Evolutionary conservation across 2,888 invertebrate species (phyloP), one percentile per base, ranked within the genome.

Genomic region (Disparrhopalites patrizii): DNA sequence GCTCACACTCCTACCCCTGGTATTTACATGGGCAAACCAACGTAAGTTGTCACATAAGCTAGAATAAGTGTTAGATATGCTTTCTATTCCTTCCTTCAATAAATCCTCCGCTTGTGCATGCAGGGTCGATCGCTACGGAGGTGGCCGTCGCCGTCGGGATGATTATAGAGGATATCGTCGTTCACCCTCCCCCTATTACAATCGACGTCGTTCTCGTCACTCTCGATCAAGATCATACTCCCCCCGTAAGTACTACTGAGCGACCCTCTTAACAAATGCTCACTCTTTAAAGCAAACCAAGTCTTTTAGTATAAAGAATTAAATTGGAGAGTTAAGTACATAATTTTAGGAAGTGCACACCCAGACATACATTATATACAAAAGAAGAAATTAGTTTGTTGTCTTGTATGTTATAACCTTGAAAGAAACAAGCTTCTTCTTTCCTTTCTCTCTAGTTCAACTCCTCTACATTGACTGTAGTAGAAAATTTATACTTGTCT

Each of bases 1-100:
- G 93, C 97, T 10, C 97, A 97, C 79, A 95, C 96, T 0, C 97
- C 97, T 13, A 98, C 97, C 4, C 97, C 97, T 7, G 97, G 97
- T 65, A 90, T 96, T 75, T 97, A 97, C 78, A 93, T 95, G 89
- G 97, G 97, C 56, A 91, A 90, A 80, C 91, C 93, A 1, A 92
- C 93, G 86, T 87, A 79, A 83, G 86, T n/a, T n/a, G n/a, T n/a
- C n/a, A n/a, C n/a, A n/a, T n/a, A n/a, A n/a, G n/a, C n/a, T n/a
- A n/a, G n/a, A n/a, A n/a, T n/a, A n/a, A n/a, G n/a, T n/a, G n/a
- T n/a, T n/a, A n/a, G n/a, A n/a, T n/a, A n/a, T n/a, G n/a, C n/a
- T n/a, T n/a, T n/a, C n/a, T n/a, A n/a, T n/a, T n/a, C n/a, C n/a
- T n/a, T n/a, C n/a, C n/a, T n/a, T n/a, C n/a, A n/a, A n/a, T n/a